phyloP scores from a whole-genome alignment of 2,113 vertebrate genomes.

The Oreocharis arfaki region DNA sequence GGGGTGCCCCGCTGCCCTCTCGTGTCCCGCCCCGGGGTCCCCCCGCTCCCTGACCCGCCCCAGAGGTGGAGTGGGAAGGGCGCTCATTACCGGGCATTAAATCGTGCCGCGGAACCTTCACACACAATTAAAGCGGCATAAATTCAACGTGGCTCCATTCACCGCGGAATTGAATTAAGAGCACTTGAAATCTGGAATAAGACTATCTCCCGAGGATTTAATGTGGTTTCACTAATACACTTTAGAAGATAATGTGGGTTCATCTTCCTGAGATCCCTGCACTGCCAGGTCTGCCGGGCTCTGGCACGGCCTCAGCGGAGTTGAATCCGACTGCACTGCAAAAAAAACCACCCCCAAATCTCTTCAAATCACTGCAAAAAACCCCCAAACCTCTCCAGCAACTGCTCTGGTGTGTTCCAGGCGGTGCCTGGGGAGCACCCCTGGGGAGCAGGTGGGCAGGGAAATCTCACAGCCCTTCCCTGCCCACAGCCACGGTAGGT shows the following conservation, averaged over 20 bases:
- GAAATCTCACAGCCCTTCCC: background rate
- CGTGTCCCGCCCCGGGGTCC: background rate
- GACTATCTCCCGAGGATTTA: background rate
- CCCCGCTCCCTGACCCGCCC: fast-evolving
- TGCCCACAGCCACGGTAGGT: fast-evolving
- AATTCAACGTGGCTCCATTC: background rate
- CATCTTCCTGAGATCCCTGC: background rate
- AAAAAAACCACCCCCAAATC: background rate
- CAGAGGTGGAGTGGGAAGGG: background rate
- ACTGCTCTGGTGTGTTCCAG: fast-evolving
- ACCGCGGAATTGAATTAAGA: background rate
- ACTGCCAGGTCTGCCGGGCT: background rate
- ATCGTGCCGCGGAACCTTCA: background rate
- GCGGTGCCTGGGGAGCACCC: background rate
- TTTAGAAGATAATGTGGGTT: background rate
- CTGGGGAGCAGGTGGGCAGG: fast-evolving
- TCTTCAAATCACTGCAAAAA: background rate
- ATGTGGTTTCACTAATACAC: background rate
- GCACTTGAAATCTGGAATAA: background rate
- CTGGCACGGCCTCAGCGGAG: fast-evolving
- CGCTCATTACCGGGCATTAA: background rate
- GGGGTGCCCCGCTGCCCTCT: background rate
- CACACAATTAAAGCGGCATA: background rate
- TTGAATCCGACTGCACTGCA: background rate
- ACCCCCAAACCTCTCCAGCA: fast-evolving